phyloP scores from a whole-genome alignment of 1,140 invertebrate species.

The Cydia splendana region DNA sequence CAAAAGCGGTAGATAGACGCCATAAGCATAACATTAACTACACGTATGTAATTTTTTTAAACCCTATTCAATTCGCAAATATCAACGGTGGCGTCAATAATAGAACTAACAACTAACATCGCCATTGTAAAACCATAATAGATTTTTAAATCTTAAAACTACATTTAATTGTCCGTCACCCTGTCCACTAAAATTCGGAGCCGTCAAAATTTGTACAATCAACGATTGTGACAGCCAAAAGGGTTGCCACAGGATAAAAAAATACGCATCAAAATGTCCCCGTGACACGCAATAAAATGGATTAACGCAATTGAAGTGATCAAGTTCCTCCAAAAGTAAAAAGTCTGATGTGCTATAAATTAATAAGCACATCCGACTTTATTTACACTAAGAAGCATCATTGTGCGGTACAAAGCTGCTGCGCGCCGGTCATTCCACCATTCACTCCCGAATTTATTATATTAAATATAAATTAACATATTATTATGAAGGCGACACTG shows the following conservation, averaged over 20 bases:
- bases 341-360: neutral
- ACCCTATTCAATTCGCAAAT: neutral
- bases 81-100: constrained; percentile 5
- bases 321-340: neutral
- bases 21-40: neutral
- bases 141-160: constrained; percentile 9
- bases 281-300: constrained; percentile 38
- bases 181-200: neutral
- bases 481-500: constrained; percentile 34
- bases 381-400: neutral
- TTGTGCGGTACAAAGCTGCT: constrained; percentile 3
- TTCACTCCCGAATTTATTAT: constrained; percentile 35
- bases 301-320: constrained; percentile 35
- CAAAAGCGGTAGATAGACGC: neutral
- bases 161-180: neutral
- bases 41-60: neutral
- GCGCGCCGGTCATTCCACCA: constrained; percentile 9
- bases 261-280: constrained; percentile 31
- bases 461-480: constrained; percentile 41
- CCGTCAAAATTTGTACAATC: constrained; percentile 32
- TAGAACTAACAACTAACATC: constrained; percentile 13
- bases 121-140: neutral
- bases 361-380: neutral
- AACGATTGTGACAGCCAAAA: constrained; percentile 28
- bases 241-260: constrained; percentile 28